These are phyloP conservation scores for Poeciliopsis retropinna DNA, from an alignment of 2,113 vertebrate genomes.

Conservation along the genomic window DNA sequence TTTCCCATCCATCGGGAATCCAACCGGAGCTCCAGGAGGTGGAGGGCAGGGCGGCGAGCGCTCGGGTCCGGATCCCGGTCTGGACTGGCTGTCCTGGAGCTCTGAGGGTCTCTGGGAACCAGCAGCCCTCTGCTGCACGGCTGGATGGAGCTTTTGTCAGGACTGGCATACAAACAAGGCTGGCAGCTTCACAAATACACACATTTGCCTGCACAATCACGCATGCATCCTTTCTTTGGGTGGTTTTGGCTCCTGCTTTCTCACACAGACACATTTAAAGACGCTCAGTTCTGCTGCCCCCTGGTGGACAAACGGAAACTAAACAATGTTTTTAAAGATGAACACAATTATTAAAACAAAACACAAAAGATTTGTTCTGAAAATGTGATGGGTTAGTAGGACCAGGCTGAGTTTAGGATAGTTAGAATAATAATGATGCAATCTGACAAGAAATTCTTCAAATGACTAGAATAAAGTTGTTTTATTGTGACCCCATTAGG, in stretches of 20 bases:
- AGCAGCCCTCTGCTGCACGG: constrained; percentile 68
- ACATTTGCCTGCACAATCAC: constrained; percentile 59
- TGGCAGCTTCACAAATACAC: constrained; percentile 59
- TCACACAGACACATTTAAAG: neutral
- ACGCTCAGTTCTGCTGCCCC: constrained; percentile 35
- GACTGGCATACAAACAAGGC: constrained; percentile 54
- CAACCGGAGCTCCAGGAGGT: constrained; percentile 39
- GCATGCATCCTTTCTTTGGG: constrained; percentile 48
- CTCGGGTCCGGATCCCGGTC: constrained; percentile 11
- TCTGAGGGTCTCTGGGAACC: constrained; percentile 70
- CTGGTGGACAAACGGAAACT: constrained; percentile 12
- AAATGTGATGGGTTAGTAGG: neutral
- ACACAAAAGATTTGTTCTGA: neutral
- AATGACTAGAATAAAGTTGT: too few species aligned
- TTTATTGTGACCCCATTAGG: too few species aligned
- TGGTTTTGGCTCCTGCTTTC: constrained; percentile 27
- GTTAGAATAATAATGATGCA: too few species aligned
- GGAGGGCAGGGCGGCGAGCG: neutral
- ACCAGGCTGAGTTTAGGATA: too few species aligned
- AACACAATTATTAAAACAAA: neutral
- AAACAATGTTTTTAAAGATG: neutral
- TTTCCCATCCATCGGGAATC: constrained; percentile 24
- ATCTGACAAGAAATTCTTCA: too few species aligned
- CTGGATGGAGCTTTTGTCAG: constrained; percentile 73
- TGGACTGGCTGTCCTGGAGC: constrained; percentile 64